phyloP scores from a whole-genome alignment of 1,140 invertebrate species.

The Drosophila pectinifera region DNA sequence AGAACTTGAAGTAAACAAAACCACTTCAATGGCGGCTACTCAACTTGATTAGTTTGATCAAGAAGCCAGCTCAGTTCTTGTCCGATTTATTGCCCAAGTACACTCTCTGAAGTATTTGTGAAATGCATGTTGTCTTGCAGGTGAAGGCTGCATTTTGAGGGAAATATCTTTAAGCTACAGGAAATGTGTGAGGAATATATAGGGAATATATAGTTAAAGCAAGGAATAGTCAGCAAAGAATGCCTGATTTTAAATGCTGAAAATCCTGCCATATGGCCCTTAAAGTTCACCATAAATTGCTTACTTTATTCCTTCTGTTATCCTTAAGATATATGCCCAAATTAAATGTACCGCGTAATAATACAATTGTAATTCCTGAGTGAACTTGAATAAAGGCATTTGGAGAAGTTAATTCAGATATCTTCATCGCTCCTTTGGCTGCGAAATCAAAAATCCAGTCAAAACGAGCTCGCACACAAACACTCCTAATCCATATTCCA shows the following conservation, averaged over 20 bases:
- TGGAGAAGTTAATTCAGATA: not conserved
- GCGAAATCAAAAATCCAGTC: slow-evolving; percentile 34
- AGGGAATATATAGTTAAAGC: not conserved
- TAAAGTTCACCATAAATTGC: not conserved
- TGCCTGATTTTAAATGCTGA: not conserved
- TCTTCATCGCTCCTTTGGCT: slow-evolving; percentile 3
- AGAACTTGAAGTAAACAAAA: slow-evolving; percentile 52
- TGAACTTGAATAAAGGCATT: slow-evolving; percentile 7
- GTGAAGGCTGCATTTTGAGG: slow-evolving; percentile 1
- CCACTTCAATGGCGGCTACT: slow-evolving; percentile 64
- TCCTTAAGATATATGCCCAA: not conserved
- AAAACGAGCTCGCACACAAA: slow-evolving; percentile 20
- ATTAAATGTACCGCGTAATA: slow-evolving; percentile 14
- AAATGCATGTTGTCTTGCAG: slow-evolving; percentile 24
- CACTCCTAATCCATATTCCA: slow-evolving; percentile 48
- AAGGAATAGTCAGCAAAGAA: not conserved
- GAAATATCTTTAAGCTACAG: not conserved
- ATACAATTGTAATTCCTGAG: not conserved
- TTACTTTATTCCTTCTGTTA: not conserved
- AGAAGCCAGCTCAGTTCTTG: slow-evolving; percentile 30
- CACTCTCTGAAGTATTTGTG: slow-evolving; percentile 33
- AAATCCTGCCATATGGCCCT: not conserved
- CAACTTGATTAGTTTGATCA: slow-evolving; percentile 52
- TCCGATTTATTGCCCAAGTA: slow-evolving; percentile 36
- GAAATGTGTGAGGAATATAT: not conserved